phyloP scores from a whole-genome alignment of 2,113 vertebrate genomes.

The Perca flavescens region DNA sequence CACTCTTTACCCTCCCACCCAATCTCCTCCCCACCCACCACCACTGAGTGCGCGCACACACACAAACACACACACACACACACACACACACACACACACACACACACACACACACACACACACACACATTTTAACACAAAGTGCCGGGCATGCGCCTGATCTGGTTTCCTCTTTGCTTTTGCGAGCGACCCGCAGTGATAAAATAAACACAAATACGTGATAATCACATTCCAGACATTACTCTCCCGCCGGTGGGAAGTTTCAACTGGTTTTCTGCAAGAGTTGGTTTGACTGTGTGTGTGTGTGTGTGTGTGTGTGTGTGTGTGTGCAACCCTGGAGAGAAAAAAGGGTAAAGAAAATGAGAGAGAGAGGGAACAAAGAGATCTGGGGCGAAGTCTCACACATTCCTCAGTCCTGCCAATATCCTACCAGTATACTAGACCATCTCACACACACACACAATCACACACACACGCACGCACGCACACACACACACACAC shows the following conservation, averaged over 20 bases:
- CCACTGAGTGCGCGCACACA: constrained; percentile 39
- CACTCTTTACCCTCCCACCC: constrained; percentile 75
- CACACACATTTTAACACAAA: constrained; percentile 53
- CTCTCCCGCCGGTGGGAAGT: constrained; percentile 80
- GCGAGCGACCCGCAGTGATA: constrained; percentile 76
- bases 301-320: constrained; percentile 55
- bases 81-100: constrained; percentile 54
- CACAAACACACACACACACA: constrained; percentile 37
- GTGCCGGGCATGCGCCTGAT: constrained; percentile 64
- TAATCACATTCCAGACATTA: constrained; percentile 81
- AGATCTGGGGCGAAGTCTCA: constrained; percentile 77
- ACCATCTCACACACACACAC: constrained; percentile 24
- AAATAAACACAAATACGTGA: constrained; percentile 83
- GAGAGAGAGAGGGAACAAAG: constrained; percentile 77
- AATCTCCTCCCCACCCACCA: constrained; percentile 65
- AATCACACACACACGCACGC: neutral
- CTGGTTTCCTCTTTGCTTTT: constrained; percentile 79
- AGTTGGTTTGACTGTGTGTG: constrained; percentile 58
- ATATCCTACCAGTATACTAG: constrained; percentile 71
- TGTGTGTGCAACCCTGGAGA: constrained; percentile 64
- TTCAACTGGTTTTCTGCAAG: constrained; percentile 78
- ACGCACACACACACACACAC: constrained; percentile 9
- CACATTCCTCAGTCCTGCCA: constrained; percentile 78
- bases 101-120: constrained; percentile 41
- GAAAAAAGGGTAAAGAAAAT: constrained; percentile 64